Base-by-base conservation (phyloP, 2,888 invertebrate genomes). In the Ennomos fuscantarius region DNA sequence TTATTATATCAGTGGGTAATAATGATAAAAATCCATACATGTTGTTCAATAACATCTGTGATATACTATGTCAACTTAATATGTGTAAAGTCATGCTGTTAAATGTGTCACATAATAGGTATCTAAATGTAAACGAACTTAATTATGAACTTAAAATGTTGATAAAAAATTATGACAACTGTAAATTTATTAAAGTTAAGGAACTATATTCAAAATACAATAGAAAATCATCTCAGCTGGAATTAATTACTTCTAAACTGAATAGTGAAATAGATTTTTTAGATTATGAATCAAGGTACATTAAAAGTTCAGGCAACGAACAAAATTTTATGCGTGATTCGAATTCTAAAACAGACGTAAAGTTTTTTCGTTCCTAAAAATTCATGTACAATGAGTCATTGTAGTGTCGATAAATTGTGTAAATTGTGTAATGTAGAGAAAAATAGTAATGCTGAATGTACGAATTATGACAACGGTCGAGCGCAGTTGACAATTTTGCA, bases 121-220 rank as follows among this genome's bases (percentile, higher is more conserved):
- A 45, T 8, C 2, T 45, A n/a, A 34, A 34, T 35, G 34, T 35
- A 13, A 45, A 45, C 8, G 15, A 45, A n/a, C 13, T 45, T 8
- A 45, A 45, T 9, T 45, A 34, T 45, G 45, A 45, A 35, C 12
- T 45, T 2, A 32, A 8, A 9, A 33, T 43, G 32, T 8, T 43
- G 2, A 2, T 24, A 24, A 24, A 24, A 2, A 24, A 24, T 24
- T 24, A 24, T 24, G 3, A 24, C 3, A 24, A 24, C 24, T 24
- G 24, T 42, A 32, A 42, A 32, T 42, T 42, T 42, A n/a, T 31
- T 2, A 32, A 42, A 42, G 10, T 31, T n/a, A 42, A 42, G 3
- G 32, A 32, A 31, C 6, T 15, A 15, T 24, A 24, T 24, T 1
- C 3, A 24, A 24, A 24, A 2, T 24, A 8, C 1, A 8, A 13